phyloP scores from a whole-genome alignment of 2,888 invertebrate species.

The Listrodromus nycthemerus region DNA sequence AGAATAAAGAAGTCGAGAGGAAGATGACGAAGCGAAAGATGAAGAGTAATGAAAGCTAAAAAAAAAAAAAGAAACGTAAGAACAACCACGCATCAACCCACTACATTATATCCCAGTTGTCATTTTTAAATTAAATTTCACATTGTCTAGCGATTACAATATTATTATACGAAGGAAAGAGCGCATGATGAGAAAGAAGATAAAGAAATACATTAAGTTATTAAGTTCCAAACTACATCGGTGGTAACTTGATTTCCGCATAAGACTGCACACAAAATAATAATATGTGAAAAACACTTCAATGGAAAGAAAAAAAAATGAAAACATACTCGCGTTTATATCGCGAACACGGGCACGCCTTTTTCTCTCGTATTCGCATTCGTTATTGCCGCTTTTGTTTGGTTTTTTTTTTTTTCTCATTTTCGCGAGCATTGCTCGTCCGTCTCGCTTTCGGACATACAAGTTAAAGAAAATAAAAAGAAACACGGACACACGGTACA shows the following conservation, averaged over 20 bases:
- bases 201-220: constrained; percentile 77
- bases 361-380: constrained; percentile 68
- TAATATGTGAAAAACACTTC: constrained; percentile 44
- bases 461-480: constrained; percentile 11
- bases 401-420: constrained; percentile 43
- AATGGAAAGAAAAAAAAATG: constrained; percentile 54
- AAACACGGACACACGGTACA: constrained; percentile 34
- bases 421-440: constrained; percentile 50
- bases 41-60: constrained; percentile 43
- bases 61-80: constrained; percentile 42
- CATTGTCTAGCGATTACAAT: constrained; percentile 82
- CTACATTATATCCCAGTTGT: constrained; percentile 80
- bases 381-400: constrained; percentile 39
- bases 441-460: constrained; percentile 44
- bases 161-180: constrained; percentile 81
- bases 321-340: constrained; percentile 63
- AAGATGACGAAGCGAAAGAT: constrained; percentile 57
- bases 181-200: constrained; percentile 82
- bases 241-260: constrained; percentile 79
- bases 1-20: constrained; percentile 57
- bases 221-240: constrained; percentile 80
- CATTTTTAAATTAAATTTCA: constrained; percentile 82
- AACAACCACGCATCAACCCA: constrained; percentile 76
- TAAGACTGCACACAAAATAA: constrained; percentile 54
- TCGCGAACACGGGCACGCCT: constrained; percentile 54